Evolutionary conservation across 2,113 vertebrate species (phyloP).

Genomic region (Corythoichthys intestinalis): DNA sequence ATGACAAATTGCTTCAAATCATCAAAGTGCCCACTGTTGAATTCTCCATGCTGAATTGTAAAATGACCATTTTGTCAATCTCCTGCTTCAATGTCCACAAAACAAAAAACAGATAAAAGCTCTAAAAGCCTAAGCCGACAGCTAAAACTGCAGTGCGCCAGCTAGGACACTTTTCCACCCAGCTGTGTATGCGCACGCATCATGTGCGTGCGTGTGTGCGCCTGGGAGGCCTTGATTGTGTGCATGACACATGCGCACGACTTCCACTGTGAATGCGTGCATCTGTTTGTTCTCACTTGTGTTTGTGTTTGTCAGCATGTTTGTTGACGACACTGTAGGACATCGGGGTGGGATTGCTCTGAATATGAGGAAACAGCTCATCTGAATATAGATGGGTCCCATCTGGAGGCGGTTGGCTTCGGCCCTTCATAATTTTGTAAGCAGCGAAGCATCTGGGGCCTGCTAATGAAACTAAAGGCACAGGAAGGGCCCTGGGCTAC

Average conservation of each 20-base stretch:
- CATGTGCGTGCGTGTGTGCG: constrained; percentile 2
- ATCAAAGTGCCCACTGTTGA: constrained; percentile 5
- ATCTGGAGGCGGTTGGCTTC: constrained; percentile 76
- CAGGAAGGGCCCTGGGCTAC: constrained; percentile 51
- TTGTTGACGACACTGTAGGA: constrained; percentile 71
- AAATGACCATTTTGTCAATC: constrained; percentile 20
- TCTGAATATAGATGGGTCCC: constrained; percentile 81
- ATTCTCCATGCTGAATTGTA: constrained; percentile 5
- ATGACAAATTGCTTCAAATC: constrained; percentile 1
- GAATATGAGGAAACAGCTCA: constrained; percentile 76
- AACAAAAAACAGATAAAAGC: constrained; percentile 36
- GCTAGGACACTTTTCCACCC: constrained; percentile 9
- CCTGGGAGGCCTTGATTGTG: neutral
- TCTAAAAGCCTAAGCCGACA: constrained; percentile 21
- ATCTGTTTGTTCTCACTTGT: constrained; percentile 62
- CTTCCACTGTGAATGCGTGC: constrained; percentile 47
- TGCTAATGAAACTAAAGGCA: constrained; percentile 74
- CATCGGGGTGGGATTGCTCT: constrained; percentile 70
- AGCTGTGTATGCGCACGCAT: neutral
- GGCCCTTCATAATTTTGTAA: constrained; percentile 74
- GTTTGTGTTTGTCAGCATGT: constrained; percentile 68
- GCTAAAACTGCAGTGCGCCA: constrained; percentile 16
- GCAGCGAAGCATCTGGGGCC: constrained; percentile 75
- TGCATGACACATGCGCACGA: constrained; percentile 17
- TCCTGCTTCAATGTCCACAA: constrained; percentile 16